These are phyloP conservation scores for Choreutis nemorana DNA, from an alignment of 2,888 invertebrate species.

Conservation along the genomic window DNA sequence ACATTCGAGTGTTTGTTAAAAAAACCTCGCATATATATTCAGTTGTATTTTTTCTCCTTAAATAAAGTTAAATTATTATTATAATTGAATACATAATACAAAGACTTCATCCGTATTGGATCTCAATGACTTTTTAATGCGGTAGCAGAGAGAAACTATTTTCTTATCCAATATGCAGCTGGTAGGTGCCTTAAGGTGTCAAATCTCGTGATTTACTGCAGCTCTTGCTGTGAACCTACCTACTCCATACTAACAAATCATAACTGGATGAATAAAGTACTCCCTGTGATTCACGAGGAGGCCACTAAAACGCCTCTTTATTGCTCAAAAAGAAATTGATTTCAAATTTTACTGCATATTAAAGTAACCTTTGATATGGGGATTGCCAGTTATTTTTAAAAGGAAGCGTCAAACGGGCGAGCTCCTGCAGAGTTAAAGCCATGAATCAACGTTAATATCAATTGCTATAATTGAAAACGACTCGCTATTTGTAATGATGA, in stretches of 20 bases:
- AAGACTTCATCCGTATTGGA: too few species aligned
- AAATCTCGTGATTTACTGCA: slow-evolving; percentile 46
- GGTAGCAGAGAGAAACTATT: slow-evolving; percentile 27
- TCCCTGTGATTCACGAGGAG: slow-evolving; percentile 39
- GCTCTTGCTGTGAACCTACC: slow-evolving; percentile 46
- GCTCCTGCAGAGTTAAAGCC: slow-evolving; percentile 34
- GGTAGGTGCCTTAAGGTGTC: slow-evolving; percentile 41
- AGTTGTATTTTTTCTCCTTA: too few species aligned
- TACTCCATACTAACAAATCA: slow-evolving; percentile 45
- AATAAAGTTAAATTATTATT: slow-evolving; percentile 2
- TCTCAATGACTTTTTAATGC: too few species aligned
- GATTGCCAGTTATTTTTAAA: slow-evolving; percentile 41
- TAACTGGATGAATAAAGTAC: slow-evolving; percentile 27
- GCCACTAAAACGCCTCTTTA: slow-evolving; percentile 45
- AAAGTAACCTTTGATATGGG: slow-evolving; percentile 55
- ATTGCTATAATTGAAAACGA: slow-evolving; percentile 43
- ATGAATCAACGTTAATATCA: slow-evolving; percentile 45
- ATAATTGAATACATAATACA: slow-evolving; percentile 5
- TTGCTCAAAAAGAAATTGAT: slow-evolving; percentile 51
- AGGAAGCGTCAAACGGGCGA: slow-evolving; percentile 16
- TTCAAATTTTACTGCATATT: slow-evolving; percentile 61
- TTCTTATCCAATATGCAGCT: slow-evolving; percentile 37
- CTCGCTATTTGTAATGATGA: neutral
- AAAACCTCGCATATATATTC: too few species aligned
- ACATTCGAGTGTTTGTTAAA: too few species aligned